Evolutionary conservation across 2,888 invertebrate species (phyloP).

Genomic region (Pterostichus madidus): DNA sequence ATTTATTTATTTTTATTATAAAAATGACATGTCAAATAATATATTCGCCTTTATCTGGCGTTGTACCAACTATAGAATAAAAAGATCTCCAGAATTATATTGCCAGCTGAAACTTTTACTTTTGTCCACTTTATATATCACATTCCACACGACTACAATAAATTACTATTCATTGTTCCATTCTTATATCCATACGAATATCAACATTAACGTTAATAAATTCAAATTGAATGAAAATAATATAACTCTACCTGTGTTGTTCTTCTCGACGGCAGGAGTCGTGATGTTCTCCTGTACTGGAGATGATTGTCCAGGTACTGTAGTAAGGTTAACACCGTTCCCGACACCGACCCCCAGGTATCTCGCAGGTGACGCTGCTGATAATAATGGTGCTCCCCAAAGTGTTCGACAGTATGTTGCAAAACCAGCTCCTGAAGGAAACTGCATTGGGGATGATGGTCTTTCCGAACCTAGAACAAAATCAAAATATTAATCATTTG

Average conservation of each 20-base stretch:
- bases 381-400: constrained; percentile 75
- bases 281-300: constrained; percentile 15
- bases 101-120: too few relatives aligned
- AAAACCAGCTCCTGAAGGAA: constrained; percentile 73
- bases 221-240: too few relatives aligned
- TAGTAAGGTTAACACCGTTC: constrained; percentile 26
- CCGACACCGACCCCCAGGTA: constrained; percentile 56
- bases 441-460: constrained; percentile 72
- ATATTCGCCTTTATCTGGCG: too few relatives aligned
- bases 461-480: constrained; percentile 68
- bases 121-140: too few relatives aligned
- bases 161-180: too few relatives aligned
- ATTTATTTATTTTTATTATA: too few relatives aligned
- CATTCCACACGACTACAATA: too few relatives aligned
- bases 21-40: too few relatives aligned
- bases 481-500: not conserved
- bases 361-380: constrained; percentile 70
- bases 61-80: too few relatives aligned
- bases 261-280: not conserved
- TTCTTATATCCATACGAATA: too few relatives aligned
- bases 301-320: constrained; percentile 29
- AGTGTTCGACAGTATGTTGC: constrained; percentile 75
- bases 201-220: too few relatives aligned
- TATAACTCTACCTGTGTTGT: not conserved
- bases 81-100: too few relatives aligned